Evolutionary conservation across 2,797 vertebrate species (phyloP).

Genomic region (Oophaga sylvatica): DNA sequence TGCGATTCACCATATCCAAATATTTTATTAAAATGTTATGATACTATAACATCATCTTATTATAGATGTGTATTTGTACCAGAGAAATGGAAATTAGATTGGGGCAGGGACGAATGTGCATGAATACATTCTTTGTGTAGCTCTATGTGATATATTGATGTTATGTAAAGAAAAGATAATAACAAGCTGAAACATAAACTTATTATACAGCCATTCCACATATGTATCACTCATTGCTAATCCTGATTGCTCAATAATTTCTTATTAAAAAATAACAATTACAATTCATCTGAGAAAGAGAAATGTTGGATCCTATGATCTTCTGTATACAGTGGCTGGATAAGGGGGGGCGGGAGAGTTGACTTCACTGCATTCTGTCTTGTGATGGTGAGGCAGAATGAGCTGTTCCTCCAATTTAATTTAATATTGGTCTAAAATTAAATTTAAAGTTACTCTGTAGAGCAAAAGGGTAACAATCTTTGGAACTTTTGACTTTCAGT

Average conservation of each 20-base stretch:
- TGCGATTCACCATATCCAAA: not conserved
- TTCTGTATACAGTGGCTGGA: not conserved
- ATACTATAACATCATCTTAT: not conserved
- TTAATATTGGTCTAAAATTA: too few relatives aligned
- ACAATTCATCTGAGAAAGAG: not conserved
- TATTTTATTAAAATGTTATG: not conserved
- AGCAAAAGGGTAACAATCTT: too few relatives aligned
- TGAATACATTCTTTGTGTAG: slow-evolving; percentile 7
- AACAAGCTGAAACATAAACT: slow-evolving; percentile 13
- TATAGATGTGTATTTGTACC: not conserved
- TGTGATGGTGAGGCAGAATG: too few relatives aligned
- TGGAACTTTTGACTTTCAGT: too few relatives aligned
- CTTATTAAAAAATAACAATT: slow-evolving; percentile 5
- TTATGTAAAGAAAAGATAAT: not conserved
- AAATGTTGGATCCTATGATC: not conserved
- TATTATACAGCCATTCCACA: not conserved
- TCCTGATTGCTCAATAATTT: not conserved
- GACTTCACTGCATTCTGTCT: too few relatives aligned
- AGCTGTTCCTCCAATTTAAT: too few relatives aligned
- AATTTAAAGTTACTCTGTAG: too few relatives aligned
- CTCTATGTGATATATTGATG: slow-evolving; percentile 20
- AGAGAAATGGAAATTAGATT: slow-evolving; percentile 13
- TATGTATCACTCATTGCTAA: not conserved
- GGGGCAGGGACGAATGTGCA: slow-evolving; percentile 1
- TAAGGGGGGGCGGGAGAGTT: too few relatives aligned